These are phyloP conservation scores for Embiotoca jacksoni DNA, from an alignment of 2,113 vertebrate genomes.

Conservation along the genomic window DNA sequence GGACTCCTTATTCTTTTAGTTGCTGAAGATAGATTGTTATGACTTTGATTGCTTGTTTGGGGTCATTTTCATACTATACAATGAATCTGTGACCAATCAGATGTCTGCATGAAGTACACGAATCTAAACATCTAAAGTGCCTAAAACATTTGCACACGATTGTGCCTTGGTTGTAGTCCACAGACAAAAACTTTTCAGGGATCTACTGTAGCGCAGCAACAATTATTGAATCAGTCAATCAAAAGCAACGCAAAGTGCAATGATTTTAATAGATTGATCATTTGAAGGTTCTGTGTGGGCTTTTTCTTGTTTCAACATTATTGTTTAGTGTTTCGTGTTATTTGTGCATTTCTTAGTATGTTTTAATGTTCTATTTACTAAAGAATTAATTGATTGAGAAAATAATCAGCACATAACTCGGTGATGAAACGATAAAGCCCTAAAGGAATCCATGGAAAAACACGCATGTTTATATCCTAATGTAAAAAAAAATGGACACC, in stretches of 20 bases:
- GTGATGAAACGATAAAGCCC: not conserved
- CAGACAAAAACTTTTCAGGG: not conserved
- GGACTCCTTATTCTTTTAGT: not conserved
- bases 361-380: not conserved
- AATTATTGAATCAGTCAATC: no score
- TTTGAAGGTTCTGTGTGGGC: no score
- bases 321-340: not conserved
- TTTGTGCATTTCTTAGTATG: not conserved
- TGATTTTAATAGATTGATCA: no score
- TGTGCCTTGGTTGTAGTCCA: not conserved
- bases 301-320: no score
- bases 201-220: not conserved
- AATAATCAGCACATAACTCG: not conserved
- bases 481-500: no score
- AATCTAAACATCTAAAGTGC: not conserved
- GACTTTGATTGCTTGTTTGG: not conserved
- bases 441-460: not conserved
- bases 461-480: no score
- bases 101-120: not conserved
- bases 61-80: not conserved
- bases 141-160: not conserved
- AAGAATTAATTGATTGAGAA: not conserved
- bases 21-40: slow-evolving; percentile 5
- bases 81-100: slow-evolving; percentile 7
- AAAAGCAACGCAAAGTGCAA: no score